Base-by-base conservation (phyloP, 2,113 vertebrate species). In the Rhinoderma darwinii region DNA sequence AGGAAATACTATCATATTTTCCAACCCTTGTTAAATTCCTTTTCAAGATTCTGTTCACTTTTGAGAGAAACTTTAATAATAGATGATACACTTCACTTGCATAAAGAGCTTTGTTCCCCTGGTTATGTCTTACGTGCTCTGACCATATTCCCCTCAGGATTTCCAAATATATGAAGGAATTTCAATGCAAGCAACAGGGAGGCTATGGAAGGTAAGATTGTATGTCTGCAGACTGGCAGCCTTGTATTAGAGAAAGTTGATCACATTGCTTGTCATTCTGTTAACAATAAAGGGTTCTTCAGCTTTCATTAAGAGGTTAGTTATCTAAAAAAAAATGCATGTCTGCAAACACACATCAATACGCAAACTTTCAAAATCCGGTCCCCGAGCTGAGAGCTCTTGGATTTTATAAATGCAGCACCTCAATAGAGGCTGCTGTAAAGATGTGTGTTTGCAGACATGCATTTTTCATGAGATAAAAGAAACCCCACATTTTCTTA, bases 31-130 rank as follows among this genome's bases (percentile, higher is more conserved):
- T 75, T 75, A 44, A 41, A n/a, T 75, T 75, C 41, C 43, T 75
- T 8, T 27, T 51, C 6, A 11, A 77, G 44, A 8, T 51, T 83
- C 66, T 83, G 81, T 70, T 83, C 70, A 83, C 81, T 83, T 82
- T 68, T 82, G 41, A 82, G 25, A 32, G 80, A 32, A 44, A 11
- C 39, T 68, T 82, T 83, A 83, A 83, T 83, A 70, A 83, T 83
- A 47, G 61, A 83, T 47, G 61, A 83, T 43, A 70, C 47, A 44
- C 30, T 70, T 83, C 39, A 35, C 63, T 70, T 30, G 39, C 63
- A 27, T 30, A 17, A 66, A 44, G 63, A 32, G 43, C 63, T 47
- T 32, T 50, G 56, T 83, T 63, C 39, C 11, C n/a, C 61, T 50
- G 39, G 12, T 27, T 17, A 72, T 70, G 18, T 44, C 61, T 83